Conservation (phyloP, 2,888 invertebrate species). For the Eupithecia exiguata region DNA sequence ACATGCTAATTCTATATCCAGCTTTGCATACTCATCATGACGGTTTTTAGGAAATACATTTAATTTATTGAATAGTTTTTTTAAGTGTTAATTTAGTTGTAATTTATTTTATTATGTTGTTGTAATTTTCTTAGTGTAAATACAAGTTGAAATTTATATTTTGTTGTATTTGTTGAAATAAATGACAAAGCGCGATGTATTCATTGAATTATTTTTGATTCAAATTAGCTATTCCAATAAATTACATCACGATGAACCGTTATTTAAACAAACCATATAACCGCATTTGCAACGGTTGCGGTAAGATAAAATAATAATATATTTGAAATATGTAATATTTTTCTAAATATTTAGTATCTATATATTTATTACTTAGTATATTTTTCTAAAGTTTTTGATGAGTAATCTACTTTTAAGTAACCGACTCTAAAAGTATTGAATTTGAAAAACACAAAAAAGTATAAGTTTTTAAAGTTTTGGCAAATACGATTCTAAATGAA, state of each 20-base stretch:
- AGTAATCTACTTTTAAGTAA: background rate
- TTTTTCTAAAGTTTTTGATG: background rate
- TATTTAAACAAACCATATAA: background rate
- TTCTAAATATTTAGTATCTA: background rate
- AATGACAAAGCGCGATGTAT: too few species aligned
- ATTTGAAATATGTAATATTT: background rate
- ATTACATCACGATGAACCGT: background rate
- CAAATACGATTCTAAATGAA: conserved; percentile 24
- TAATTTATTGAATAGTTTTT: background rate
- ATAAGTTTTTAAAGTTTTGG: background rate
- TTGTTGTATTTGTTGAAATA: too few species aligned
- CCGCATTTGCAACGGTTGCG: background rate
- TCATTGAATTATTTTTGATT: too few species aligned
- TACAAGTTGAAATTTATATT: too few species aligned
- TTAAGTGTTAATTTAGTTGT: too few species aligned
- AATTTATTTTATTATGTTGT: too few species aligned
- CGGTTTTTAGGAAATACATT: background rate
- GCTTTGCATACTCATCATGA: conserved; percentile 8
- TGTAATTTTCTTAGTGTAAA: too few species aligned
- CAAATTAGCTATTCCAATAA: background rate
- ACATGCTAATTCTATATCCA: conserved; percentile 28
- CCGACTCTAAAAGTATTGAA: background rate
- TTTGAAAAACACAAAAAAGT: background rate
- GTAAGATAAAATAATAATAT: background rate
- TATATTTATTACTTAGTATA: background rate